A percentile compares a stretch with the other conserved stretches of the same genome.
Conservation (phyloP, 2,888 invertebrate genomes). For the Dicyrtoma fusca region DNA sequence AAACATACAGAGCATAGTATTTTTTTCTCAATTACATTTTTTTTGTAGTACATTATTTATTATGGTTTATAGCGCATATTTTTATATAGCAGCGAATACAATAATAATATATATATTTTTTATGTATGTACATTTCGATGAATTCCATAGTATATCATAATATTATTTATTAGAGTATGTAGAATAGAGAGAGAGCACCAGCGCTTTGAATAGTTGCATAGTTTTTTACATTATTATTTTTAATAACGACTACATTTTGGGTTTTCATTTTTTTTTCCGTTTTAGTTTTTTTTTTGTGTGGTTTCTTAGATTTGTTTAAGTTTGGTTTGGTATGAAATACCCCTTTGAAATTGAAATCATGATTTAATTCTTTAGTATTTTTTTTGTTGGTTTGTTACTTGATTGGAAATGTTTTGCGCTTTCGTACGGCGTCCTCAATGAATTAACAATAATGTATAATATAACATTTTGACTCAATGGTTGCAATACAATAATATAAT, state of each 20-base stretch:
- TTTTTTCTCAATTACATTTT: no score
- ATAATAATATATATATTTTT: not conserved
- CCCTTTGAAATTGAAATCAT: not conserved
- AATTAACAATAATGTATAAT: no score
- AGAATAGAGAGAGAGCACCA: conserved; percentile 32
- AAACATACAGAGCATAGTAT: conserved; percentile 20
- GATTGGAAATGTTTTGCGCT: no score
- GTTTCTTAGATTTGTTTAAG: not conserved
- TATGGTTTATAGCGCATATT: no score
- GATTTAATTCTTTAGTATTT: not conserved
- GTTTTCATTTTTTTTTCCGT: not conserved
- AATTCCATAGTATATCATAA: conserved; percentile 7
- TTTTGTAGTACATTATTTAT: conserved; percentile 4
- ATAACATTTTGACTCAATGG: no score
- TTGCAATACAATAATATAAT: conserved; percentile 2
- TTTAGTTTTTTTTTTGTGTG: not conserved
- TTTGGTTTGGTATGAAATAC: not conserved
- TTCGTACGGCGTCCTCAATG: no score
- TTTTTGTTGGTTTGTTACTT: no score
- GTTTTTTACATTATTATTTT: not conserved
- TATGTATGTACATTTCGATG: conserved; percentile 6
- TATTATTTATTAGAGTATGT: not conserved
- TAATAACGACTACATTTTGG: conserved; percentile 26
- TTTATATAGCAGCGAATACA: no score
- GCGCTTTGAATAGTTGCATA: conserved; percentile 17